phyloP scores from a whole-genome alignment of 2,888 invertebrate genomes.

The Ichneumon xanthorius region DNA sequence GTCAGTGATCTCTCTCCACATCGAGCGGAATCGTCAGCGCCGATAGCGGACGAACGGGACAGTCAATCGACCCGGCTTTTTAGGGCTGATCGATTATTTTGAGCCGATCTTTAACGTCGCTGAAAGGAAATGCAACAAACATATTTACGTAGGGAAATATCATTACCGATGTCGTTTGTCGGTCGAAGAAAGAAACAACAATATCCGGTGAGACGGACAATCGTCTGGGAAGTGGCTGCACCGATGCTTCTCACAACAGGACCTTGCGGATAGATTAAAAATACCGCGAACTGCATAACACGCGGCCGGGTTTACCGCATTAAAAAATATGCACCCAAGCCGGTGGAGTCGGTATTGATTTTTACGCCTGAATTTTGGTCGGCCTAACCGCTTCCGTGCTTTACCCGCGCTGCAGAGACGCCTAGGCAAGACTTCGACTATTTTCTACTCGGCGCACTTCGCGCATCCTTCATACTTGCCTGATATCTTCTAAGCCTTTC shows the following conservation, averaged over 20 bases:
- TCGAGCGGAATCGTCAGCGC: conserved; percentile 13
- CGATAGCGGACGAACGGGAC: conserved; percentile 5
- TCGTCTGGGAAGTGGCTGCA: not conserved
- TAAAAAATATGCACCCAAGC: not conserved
- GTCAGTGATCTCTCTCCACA: not conserved
- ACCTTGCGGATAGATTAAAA: conserved; percentile 32
- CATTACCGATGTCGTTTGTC: not conserved
- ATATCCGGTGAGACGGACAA: not conserved
- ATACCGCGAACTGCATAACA: not conserved
- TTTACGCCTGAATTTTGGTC: not conserved
- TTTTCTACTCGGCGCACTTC: conserved; percentile 34
- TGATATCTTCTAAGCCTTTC: conserved; percentile 63
- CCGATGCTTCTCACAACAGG: conserved; percentile 44
- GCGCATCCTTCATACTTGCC: conserved; percentile 53
- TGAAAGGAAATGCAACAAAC: not conserved
- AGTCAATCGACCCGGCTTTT: conserved; percentile 33
- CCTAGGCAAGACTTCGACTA: conserved; percentile 38
- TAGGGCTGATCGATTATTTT: not conserved
- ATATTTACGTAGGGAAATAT: not conserved
- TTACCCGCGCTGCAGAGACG: not conserved
- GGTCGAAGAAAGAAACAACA: not conserved
- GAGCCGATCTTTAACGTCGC: no score
- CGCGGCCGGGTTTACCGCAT: not conserved
- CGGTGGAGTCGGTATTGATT: not conserved
- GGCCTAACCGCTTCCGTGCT: not conserved